Base-by-base conservation (phyloP, 2,797 vertebrate species). In the Pampus argenteus region DNA sequence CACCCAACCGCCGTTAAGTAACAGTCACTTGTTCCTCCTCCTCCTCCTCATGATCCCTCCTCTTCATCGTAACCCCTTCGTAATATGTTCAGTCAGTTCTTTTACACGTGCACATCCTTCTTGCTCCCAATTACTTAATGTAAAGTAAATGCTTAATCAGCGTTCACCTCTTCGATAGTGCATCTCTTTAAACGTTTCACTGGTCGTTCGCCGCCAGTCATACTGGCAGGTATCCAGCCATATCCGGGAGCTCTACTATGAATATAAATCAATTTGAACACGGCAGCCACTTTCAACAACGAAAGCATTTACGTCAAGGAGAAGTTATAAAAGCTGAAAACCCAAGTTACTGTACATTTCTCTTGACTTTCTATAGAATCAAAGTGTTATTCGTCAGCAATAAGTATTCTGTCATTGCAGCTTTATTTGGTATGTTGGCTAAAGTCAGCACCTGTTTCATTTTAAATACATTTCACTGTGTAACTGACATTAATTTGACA, bases 71-170 rank as follows among this genome's bases (percentile, higher is more conserved):
- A 63, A 81, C 79, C 57, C 13, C 71, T 75, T 86, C 83, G 74
- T 71, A 79, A 84, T 87, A 78, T 82, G 68, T 72, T 82, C 81
- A 55, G 56, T 82, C 66, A 62, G 74, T 75, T 76, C 66, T 73
- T 85, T 75, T 84, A 64, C 67, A 71, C 68, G 71, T 52, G 58
- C 69, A 71, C 73, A 80, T 86, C 82, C 76, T 61, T 81, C 71
- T 63, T 71, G 61, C 76, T 71, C 38, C 68, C 65, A 81, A 76
- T 79, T 71, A 86, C 70, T 82, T 14, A 49, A n/a, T n/a, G n/a
- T n/a, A n/a, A n/a, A n/a, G 81, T 65, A 87, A 79, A 85, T 67
- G 72, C 66, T 80, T 74, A 84, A 86, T 88, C 77, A 84, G 83
- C 74, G 74, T 75, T 72, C 74, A 68, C 66, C 68, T 66, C 62